phyloP scores from a whole-genome alignment of 2,113 vertebrate genomes.

The Carassius auratus region DNA sequence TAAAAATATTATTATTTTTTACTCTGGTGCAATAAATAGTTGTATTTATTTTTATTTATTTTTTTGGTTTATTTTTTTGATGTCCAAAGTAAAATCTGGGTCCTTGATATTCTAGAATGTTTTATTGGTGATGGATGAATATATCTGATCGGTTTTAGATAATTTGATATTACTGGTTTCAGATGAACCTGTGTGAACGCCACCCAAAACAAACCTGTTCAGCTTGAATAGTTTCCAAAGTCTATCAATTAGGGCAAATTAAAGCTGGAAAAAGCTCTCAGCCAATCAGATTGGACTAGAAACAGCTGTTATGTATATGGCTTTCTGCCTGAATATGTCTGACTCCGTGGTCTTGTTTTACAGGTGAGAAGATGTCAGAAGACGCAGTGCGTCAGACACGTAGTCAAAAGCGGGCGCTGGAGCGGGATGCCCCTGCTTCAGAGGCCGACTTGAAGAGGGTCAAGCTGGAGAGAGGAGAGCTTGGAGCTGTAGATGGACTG shows the following conservation, averaged over 20 bases:
- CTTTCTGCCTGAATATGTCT: neutral
- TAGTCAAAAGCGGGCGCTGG: conserved; percentile 93
- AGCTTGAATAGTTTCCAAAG: neutral
- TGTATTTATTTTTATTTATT: neutral
- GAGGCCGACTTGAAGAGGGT: conserved; percentile 86
- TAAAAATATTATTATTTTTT: neutral
- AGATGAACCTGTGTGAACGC: too few relatives aligned
- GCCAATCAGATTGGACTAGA: too few relatives aligned
- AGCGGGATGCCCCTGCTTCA: conserved; percentile 76
- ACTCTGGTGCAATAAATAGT: too few relatives aligned
- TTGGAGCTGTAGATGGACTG: conserved; percentile 58
- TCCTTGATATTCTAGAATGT: neutral
- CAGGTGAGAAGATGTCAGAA: conserved; percentile 88
- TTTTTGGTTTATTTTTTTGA: neutral
- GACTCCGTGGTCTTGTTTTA: neutral
- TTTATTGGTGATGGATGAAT: neutral
- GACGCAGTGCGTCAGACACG: conserved; percentile 90
- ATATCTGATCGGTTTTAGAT: neutral
- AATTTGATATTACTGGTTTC: neutral
- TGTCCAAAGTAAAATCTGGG: neutral
- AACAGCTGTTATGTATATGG: too few relatives aligned
- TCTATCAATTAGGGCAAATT: neutral
- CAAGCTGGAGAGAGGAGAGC: conserved; percentile 83
- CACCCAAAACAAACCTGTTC: too few relatives aligned
- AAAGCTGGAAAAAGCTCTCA: too few relatives aligned